A percentile compares a stretch with the other conserved stretches of the same genome.
These are phyloP conservation scores for Microctonus aethiopoides DNA, from an alignment of 2,888 invertebrate species.

Conservation along the genomic window DNA sequence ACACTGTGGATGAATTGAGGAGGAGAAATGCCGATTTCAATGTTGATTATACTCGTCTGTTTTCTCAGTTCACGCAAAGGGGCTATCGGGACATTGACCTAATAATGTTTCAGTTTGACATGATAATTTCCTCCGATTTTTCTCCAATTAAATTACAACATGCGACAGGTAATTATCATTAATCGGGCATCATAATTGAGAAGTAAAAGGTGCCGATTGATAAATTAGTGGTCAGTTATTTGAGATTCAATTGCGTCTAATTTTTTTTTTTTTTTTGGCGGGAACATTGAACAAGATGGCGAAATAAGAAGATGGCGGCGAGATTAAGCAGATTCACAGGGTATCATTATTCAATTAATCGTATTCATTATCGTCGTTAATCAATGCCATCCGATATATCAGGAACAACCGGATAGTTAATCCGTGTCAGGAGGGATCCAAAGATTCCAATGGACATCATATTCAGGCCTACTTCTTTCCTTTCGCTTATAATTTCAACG, in stretches of 20 bases:
- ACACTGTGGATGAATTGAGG: conserved; percentile 5
- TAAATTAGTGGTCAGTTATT: too few relatives aligned
- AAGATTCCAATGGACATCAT: background rate
- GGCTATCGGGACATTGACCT: conserved; percentile 38
- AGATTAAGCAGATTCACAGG: too few relatives aligned
- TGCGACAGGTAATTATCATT: too few relatives aligned
- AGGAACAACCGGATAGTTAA: conserved; percentile 41
- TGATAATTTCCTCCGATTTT: conserved; percentile 25
- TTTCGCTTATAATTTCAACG: background rate
- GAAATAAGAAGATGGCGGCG: too few relatives aligned
- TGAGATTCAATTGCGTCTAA: too few relatives aligned
- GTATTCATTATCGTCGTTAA: too few relatives aligned
- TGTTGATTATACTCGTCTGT: conserved; percentile 2
- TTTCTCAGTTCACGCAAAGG: conserved; percentile 29
- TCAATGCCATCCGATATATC: too few relatives aligned
- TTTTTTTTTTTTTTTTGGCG: too few relatives aligned
- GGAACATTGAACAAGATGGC: too few relatives aligned
- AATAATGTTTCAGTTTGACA: conserved; percentile 35
- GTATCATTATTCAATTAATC: too few relatives aligned
- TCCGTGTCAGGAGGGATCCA: conserved; percentile 50
- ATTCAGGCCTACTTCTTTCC: conserved; percentile 35
- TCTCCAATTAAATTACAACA: conserved; percentile 5
- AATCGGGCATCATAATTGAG: too few relatives aligned
- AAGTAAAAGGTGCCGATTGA: too few relatives aligned
- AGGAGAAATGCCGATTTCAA: conserved; percentile 40